Evolutionary conservation across 2,113 vertebrate species (phyloP).

Genomic region (Bos javanicus): DNA sequence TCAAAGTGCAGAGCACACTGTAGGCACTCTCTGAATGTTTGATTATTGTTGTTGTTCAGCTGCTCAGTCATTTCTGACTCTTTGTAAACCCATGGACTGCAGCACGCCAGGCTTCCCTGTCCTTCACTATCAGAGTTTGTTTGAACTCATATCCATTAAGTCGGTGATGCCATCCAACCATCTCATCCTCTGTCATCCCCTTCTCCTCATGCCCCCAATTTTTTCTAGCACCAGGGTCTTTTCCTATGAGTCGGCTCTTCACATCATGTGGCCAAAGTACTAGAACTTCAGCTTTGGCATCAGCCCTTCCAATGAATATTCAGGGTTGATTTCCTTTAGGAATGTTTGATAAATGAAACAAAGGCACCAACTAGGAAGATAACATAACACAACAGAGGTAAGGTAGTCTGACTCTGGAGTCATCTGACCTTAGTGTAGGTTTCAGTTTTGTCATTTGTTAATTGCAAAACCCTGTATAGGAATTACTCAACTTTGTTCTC

Average conservation of each 20-base stretch:
- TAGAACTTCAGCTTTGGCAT: not conserved
- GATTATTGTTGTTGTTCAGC: not conserved
- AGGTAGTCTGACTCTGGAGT: not conserved
- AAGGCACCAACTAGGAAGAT: not conserved
- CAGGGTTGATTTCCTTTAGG: not conserved
- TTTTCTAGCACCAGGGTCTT: not conserved
- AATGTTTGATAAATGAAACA: not conserved
- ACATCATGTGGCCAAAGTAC: not conserved
- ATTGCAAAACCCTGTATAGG: not conserved
- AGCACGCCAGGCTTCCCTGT: not conserved
- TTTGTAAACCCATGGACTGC: not conserved
- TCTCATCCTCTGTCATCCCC: not conserved
- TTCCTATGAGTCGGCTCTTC: not conserved
- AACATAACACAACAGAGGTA: accelerated
- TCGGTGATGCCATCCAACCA: not conserved
- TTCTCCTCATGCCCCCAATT: not conserved
- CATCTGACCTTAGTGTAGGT: not conserved
- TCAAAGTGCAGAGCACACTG: not conserved
- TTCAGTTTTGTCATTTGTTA: not conserved
- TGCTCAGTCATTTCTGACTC: not conserved
- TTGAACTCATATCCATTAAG: not conserved
- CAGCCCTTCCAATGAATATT: not conserved
- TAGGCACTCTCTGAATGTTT: not conserved
- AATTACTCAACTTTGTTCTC: not conserved
- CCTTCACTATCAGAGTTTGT: not conserved